phyloP scores from a whole-genome alignment of 2,113 vertebrate genomes.

The Silurus glanis region DNA sequence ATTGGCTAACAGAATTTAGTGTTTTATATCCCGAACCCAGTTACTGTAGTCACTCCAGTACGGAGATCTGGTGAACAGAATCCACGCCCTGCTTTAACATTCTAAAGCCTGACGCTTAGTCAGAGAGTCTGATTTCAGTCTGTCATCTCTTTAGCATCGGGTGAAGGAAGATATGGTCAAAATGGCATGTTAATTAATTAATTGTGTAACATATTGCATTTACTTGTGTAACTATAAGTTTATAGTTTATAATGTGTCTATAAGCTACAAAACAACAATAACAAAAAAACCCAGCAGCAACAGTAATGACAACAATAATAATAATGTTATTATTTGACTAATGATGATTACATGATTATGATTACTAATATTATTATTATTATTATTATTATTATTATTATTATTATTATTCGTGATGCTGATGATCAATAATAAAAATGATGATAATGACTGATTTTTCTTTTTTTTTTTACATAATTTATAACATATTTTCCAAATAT shows the following conservation, averaged over 20 bases:
- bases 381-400: no score
- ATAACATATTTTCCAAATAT: no score
- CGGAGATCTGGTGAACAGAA: not conserved
- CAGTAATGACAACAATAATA: no score
- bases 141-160: no score
- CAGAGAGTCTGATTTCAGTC: not conserved
- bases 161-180: not conserved
- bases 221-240: not conserved
- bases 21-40: no score
- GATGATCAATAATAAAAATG: no score
- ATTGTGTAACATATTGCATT: not conserved
- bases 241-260: not conserved
- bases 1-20: not conserved
- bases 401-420: no score
- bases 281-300: not conserved
- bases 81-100: constrained; percentile 3
- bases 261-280: not conserved
- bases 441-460: no score
- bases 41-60: not conserved
- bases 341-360: no score
- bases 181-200: not conserved
- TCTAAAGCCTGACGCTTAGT: not conserved
- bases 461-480: no score
- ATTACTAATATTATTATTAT: no score
- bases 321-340: no score